Evolutionary conservation across 2,888 invertebrate species (phyloP), one percentile per base, ranked within the genome.

Genomic region (Andrena hattorfiana): DNA sequence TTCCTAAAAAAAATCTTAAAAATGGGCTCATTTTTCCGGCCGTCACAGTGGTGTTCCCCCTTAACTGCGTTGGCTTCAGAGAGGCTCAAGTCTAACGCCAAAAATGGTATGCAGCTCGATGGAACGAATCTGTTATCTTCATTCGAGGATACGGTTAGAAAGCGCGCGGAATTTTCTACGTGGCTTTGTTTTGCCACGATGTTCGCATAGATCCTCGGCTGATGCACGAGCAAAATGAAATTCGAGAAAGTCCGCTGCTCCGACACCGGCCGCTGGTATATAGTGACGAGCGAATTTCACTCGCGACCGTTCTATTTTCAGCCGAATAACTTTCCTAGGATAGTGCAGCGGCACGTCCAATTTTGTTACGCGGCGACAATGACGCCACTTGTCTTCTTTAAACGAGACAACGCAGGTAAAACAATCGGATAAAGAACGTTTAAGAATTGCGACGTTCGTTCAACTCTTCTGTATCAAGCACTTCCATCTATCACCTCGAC

Each of bases 271-370:
- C 62, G 63, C 42, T 20, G 30, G 62, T 77, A 59, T 76, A 81
- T 71, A 81, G 28, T 48, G 74, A 48, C 81, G 81, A 79, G 78
- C 77, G 82, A 85, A 85, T 85, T 79, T 82, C 79, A 85, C 79
- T 62, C 64, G 68, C 63, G 74, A 74, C 78, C 79, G 79, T 82
- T 82, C 85, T 82, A 85, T 85, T 85, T 82, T 75, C 73, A 77
- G 85, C 63, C 30, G 62, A 71, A 81, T 81, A 77, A 79, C 85
- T 85, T 85, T 85, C 82, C 77, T 82, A 79, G 77, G 70, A 70
- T 77, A 85, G 79, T 72, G 32, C 72, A 59, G 8, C n/a, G 76
- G 67, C 48, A 56, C 67, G 51, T 76, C 79, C 68, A 49, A 82
- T 80, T 74, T 75, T 56, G 59, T 81, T 63, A 26, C 10, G 60